Percentiles rank a stretch among this genome's conserved stretches.
Conservation (phyloP, 1,140 invertebrate species). For the Scaptomyza graminum region DNA sequence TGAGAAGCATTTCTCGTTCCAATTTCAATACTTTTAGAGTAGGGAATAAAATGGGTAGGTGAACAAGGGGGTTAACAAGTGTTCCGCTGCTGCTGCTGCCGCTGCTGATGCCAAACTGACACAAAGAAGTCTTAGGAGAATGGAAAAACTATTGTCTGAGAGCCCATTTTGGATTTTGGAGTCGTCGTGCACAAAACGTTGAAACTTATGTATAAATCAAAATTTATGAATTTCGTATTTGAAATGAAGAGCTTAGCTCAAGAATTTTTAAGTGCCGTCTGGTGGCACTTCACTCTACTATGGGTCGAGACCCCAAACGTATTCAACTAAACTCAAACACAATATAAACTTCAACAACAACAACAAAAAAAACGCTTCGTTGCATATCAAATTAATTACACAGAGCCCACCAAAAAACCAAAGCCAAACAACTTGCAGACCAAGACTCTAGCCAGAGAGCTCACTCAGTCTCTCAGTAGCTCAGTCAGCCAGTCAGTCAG, state of each 20-base stretch:
- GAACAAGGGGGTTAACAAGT: slow-evolving; percentile 57
- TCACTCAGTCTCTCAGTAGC: slow-evolving; percentile 2
- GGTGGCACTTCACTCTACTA: slow-evolving; percentile 54
- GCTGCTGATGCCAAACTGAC: slow-evolving; percentile 32
- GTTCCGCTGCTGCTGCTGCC: slow-evolving; percentile 45
- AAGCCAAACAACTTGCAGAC: slow-evolving; percentile 26
- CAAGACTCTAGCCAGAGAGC: slow-evolving; percentile 20
- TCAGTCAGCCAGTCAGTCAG: slow-evolving; percentile 14
- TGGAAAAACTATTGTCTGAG: slow-evolving; percentile 72
- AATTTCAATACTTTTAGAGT: slow-evolving; percentile 31
- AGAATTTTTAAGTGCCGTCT: slow-evolving; percentile 51
- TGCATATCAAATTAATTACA: slow-evolving; percentile 82
- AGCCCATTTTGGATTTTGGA: slow-evolving; percentile 12
- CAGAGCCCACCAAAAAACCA: slow-evolving; percentile 53
- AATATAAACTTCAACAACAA: slow-evolving; percentile 76
- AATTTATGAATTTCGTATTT: slow-evolving; percentile 67
- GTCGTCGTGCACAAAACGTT: slow-evolving; percentile 38
- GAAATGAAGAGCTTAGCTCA: slow-evolving; percentile 43
- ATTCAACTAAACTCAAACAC: slow-evolving; percentile 78
- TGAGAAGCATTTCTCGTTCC: slow-evolving; percentile 59
- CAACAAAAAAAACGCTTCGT: slow-evolving; percentile 69
- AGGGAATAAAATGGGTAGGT: neutral
- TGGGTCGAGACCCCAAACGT: slow-evolving; percentile 55
- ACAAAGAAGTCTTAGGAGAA: slow-evolving; percentile 49
- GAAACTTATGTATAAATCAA: slow-evolving; percentile 68